Evolutionary conservation across 30 jellyfish, hydroid and myxozoan species (phyloP).

Genomic region (Euphysa ruthae): DNA sequence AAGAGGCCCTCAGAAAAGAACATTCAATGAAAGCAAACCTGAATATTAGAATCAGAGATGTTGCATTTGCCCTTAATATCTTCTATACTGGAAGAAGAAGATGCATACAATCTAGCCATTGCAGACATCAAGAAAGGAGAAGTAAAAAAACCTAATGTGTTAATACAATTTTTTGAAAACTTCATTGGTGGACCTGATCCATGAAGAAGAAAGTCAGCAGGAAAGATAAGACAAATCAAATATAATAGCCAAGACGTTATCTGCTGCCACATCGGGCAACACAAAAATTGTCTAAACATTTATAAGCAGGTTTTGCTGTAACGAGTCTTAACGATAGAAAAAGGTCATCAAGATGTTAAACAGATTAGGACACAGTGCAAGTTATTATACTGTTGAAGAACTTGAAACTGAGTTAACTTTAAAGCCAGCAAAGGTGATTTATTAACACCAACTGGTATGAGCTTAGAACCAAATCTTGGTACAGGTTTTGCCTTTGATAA

Average conservation of each 20-base stretch:
- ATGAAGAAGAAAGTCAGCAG: background rate
- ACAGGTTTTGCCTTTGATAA: constrained; percentile 12
- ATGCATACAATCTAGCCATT: background rate
- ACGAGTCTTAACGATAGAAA: background rate
- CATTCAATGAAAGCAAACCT: constrained; percentile 1
- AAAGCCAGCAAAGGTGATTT: background rate
- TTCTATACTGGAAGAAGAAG: constrained; percentile 1
- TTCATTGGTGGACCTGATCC: background rate
- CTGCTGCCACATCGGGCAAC: constrained; percentile 7
- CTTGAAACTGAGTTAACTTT: background rate
- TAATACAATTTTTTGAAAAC: background rate
- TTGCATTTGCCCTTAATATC: background rate
- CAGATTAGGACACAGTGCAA: constrained; percentile 1
- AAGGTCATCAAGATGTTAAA: background rate
- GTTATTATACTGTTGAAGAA: background rate
- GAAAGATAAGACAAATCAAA: background rate
- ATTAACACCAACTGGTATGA: constrained; percentile 17
- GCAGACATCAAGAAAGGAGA: constrained; percentile 11
- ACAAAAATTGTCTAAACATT: background rate
- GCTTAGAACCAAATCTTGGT: background rate
- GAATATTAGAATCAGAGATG: constrained; percentile 1
- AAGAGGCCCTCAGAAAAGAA: background rate
- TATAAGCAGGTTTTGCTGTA: background rate
- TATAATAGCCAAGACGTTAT: background rate
- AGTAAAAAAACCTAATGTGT: background rate